Conservation (phyloP, 2,797 vertebrate genomes). For the Novumbra hubbsi region DNA sequence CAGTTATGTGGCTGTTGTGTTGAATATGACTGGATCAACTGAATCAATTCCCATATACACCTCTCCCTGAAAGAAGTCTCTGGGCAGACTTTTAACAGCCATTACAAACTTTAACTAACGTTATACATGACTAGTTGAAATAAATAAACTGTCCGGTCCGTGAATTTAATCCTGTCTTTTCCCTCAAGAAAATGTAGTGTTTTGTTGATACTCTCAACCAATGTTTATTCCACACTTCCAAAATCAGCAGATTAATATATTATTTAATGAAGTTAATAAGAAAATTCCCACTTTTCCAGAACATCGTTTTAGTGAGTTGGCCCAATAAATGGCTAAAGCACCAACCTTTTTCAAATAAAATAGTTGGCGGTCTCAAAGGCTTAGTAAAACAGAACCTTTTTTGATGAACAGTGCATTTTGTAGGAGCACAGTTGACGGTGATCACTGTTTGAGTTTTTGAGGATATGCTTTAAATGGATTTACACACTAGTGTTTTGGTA, state of each 20-base stretch:
- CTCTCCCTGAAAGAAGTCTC: conserved; percentile 14
- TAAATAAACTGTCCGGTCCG: not conserved
- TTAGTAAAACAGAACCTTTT: not conserved
- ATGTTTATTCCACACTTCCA: not conserved
- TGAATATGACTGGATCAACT: conserved; percentile 39
- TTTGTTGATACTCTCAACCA: not conserved
- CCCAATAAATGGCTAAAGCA: not conserved
- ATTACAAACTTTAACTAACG: too few species aligned
- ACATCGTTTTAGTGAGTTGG: conserved; percentile 2
- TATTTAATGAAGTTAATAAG: conserved; percentile 9
- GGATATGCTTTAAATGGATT: too few species aligned
- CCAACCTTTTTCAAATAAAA: not conserved
- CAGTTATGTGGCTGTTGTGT: conserved; percentile 2
- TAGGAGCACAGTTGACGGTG: too few species aligned
- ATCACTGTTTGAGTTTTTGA: too few species aligned
- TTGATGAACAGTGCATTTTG: not conserved
- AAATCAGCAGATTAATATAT: not conserved
- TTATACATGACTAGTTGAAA: too few species aligned
- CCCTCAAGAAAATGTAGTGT: not conserved
- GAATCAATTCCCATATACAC: conserved; percentile 36
- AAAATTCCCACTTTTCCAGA: conserved; percentile 1
- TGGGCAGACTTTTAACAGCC: not conserved
- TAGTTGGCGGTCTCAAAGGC: not conserved
- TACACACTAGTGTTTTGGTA: too few species aligned
- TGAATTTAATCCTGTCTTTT: not conserved